These are phyloP conservation scores for Panzeria rudis DNA, from an alignment of 2,888 invertebrate genomes.

Conservation along the genomic window DNA sequence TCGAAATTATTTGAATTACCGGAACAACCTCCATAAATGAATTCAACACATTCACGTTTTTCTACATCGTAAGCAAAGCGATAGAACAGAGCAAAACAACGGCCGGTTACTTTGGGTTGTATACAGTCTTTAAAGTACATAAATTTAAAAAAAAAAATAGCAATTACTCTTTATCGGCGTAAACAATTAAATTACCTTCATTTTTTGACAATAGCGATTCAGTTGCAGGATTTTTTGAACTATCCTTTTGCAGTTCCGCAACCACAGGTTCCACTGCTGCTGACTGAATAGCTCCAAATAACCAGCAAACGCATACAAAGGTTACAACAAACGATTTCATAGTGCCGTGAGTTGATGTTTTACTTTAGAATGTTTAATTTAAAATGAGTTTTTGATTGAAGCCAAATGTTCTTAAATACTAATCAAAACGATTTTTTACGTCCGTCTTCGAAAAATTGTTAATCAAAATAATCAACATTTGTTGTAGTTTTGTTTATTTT, in stretches of 20 bases:
- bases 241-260: conserved; percentile 44
- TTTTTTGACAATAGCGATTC: conserved; percentile 35
- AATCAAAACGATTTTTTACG: not conserved
- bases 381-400: conserved; percentile 22
- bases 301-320: conserved; percentile 39
- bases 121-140: conserved; percentile 84
- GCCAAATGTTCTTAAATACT: conserved; percentile 52
- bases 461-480: conserved; percentile 54
- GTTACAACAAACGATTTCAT: conserved; percentile 60
- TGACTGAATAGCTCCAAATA: conserved; percentile 56
- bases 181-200: conserved; percentile 48
- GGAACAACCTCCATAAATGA: conserved; percentile 90
- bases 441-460: conserved; percentile 28
- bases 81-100: conserved; percentile 87
- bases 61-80: conserved; percentile 80
- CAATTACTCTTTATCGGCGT: not conserved
- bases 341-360: not conserved
- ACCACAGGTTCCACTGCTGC: conserved; percentile 66
- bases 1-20: conserved; percentile 93
- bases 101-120: conserved; percentile 87
- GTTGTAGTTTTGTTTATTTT: conserved; percentile 39
- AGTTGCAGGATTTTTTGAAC: conserved; percentile 13
- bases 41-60: conserved; percentile 87
- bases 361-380: conserved; percentile 29
- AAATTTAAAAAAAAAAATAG: not conserved